phyloP scores from a whole-genome alignment of 1,140 invertebrate species.

The Manduca sexta region DNA sequence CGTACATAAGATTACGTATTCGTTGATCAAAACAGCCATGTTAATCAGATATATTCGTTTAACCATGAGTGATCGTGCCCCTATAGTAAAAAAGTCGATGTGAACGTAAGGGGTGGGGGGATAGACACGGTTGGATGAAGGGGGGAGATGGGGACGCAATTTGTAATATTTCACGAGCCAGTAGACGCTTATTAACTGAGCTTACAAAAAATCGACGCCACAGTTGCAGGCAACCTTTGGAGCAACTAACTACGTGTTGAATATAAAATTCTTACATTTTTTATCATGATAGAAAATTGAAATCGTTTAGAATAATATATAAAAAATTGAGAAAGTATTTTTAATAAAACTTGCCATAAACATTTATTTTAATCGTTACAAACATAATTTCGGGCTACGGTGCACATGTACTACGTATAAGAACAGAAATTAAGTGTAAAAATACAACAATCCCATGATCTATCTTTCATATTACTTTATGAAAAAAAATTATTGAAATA shows the following conservation, averaged over 20 bases:
- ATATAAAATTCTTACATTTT: too few species aligned
- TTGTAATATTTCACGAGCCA: conserved; percentile 72
- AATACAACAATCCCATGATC: too few species aligned
- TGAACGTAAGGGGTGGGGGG: conserved; percentile 45
- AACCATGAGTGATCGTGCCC: conserved; percentile 44
- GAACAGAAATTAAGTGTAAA: too few species aligned
- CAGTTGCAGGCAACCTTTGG: conserved; percentile 39
- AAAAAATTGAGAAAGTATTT: too few species aligned
- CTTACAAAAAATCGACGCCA: conserved; percentile 58
- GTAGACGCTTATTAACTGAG: conserved; percentile 69
- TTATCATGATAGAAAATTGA: too few species aligned
- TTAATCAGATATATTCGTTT: conserved; percentile 29
- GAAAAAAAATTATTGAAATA: too few species aligned
- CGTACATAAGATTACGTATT: background rate
- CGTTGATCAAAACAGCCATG: background rate
- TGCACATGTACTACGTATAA: too few species aligned
- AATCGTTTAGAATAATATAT: too few species aligned
- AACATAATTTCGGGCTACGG: too few species aligned
- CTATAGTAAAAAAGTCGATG: conserved; percentile 49
- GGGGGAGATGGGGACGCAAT: conserved; percentile 55
- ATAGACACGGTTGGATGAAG: conserved; percentile 12
- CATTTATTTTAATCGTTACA: too few species aligned
- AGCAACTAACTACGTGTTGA: background rate
- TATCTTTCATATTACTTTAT: too few species aligned
- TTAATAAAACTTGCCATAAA: too few species aligned